Conservation (phyloP, 1,140 invertebrate species). For the Rhyzopertha dominica region DNA sequence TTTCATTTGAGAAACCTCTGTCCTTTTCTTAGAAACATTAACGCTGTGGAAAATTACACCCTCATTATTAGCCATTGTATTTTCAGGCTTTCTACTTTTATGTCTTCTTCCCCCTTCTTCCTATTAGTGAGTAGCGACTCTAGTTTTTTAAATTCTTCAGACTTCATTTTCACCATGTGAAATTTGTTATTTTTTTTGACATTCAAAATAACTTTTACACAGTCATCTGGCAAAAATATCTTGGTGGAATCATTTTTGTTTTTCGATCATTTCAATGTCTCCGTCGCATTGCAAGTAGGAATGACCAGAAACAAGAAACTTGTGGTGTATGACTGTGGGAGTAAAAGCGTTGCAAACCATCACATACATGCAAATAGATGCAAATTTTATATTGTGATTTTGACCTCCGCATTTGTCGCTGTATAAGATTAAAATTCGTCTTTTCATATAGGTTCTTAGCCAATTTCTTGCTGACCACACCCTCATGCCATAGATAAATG, state of each 20-base stretch:
- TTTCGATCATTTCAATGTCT: constrained; percentile 13
- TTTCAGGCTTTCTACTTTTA: constrained; percentile 3
- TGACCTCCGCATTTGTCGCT: constrained; percentile 12
- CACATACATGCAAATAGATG: constrained; percentile 7
- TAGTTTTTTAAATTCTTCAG: constrained; percentile 9
- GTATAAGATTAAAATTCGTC: constrained; percentile 7
- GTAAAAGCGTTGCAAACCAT: constrained; percentile 4
- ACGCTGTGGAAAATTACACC: no score
- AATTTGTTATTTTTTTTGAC: constrained; percentile 13
- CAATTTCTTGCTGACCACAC: no score
- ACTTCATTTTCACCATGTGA: constrained; percentile 8
- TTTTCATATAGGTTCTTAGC: no score
- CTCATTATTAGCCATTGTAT: background rate
- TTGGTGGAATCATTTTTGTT: constrained; percentile 7
- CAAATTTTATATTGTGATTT: constrained; percentile 3
- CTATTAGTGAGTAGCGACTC: no score
- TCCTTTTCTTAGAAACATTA: no score
- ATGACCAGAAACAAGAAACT: constrained; percentile 10
- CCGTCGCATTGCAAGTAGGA: constrained; percentile 2
- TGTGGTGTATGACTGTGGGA: no score
- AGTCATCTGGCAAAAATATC: constrained; percentile 9
- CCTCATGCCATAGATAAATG: no score
- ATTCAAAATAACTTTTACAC: constrained; percentile 7
- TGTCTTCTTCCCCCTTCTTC: no score
- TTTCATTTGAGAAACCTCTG: no score